Evolutionary conservation across 1,140 invertebrate genomes (phyloP), one percentile per base, ranked within the genome.

Genomic region (Doryteuthis pealeii): DNA sequence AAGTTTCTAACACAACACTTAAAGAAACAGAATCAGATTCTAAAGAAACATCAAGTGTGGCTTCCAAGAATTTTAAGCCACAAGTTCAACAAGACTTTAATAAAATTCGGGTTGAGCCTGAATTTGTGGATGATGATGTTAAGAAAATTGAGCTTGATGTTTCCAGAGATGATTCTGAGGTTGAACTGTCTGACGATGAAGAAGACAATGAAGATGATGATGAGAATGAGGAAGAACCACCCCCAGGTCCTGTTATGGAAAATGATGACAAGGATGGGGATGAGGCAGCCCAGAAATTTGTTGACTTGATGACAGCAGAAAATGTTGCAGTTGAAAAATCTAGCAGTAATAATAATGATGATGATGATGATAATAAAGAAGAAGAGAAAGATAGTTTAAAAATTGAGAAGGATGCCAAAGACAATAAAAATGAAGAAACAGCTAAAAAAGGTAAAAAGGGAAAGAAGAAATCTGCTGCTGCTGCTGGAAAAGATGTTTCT

Each of bases 71-170:
- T 40, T 40, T 40, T 26, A 49, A 40, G 28, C 82, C 79, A 33
- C 66, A 54, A 31, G 81, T 86, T 15, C 79, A 70, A 43, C 84
- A 86, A 62, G 79, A 85, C 72, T 70, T 84, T 0, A 76, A 70
- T 6, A 82, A 81, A 72, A 83, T 85, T 14, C 66, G 76, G 10
- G 85, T 85, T 8, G 82, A 81, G 35, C 80, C 82, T n/a, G 67
- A 78, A 35, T 85, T 82, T 73, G 74, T 65, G 28, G 82, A 73
- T 31, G 81, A 83, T 12, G 84, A 87, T 78, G 77, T 85, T 0
- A 73, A 78, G 65, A 58, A 77, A 30, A 35, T 81, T 65, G 67
- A 76, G 30, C 40, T 32, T 66, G 72, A 74, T 1, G 73, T 67
- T 70, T 73, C 67, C 54, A 71, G 65, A 45, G 43, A 31, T 40